phyloP scores from a whole-genome alignment of 2,888 invertebrate genomes.

The Agrotis puta region DNA sequence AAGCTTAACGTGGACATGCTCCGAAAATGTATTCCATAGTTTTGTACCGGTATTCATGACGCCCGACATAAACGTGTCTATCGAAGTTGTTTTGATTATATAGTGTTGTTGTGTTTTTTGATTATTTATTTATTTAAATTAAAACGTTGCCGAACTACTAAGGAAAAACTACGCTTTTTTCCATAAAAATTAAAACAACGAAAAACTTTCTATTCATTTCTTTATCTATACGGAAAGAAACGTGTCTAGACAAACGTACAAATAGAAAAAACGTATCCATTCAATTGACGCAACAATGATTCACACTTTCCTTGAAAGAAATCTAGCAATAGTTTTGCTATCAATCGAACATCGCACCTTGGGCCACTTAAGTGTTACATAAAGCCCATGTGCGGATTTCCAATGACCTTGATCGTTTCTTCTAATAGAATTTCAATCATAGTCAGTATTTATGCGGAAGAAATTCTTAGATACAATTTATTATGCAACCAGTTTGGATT shows the following conservation, averaged over 20 bases:
- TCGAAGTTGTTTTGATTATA: constrained; percentile 3
- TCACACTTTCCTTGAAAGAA: constrained; percentile 67
- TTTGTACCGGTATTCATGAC: constrained; percentile 11
- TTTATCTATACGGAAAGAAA: neutral
- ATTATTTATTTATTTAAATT: neutral
- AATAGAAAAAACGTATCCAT: constrained; percentile 51
- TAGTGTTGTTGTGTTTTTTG: neutral
- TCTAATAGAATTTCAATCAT: constrained; percentile 33
- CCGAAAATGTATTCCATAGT: constrained; percentile 30
- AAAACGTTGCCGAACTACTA: neutral
- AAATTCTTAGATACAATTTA: constrained; percentile 53
- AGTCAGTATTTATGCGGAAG: constrained; percentile 57
- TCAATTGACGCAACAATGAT: constrained; percentile 61
- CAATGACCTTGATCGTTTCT: constrained; percentile 51
- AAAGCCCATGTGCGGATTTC: constrained; percentile 53
- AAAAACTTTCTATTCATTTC: neutral
- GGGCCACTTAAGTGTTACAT: constrained; percentile 65
- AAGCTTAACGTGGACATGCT: constrained; percentile 78
- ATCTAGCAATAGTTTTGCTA: constrained; percentile 61
- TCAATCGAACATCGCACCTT: constrained; percentile 61
- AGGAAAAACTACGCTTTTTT: neutral
- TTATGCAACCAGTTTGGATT: constrained; percentile 49
- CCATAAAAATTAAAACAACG: too few relatives aligned
- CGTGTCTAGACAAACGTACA: constrained; percentile 14
- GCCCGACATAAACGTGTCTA: neutral